These are phyloP conservation scores for Aphidius colemani DNA, from an alignment of 2,888 invertebrate species.

Conservation along the genomic window DNA sequence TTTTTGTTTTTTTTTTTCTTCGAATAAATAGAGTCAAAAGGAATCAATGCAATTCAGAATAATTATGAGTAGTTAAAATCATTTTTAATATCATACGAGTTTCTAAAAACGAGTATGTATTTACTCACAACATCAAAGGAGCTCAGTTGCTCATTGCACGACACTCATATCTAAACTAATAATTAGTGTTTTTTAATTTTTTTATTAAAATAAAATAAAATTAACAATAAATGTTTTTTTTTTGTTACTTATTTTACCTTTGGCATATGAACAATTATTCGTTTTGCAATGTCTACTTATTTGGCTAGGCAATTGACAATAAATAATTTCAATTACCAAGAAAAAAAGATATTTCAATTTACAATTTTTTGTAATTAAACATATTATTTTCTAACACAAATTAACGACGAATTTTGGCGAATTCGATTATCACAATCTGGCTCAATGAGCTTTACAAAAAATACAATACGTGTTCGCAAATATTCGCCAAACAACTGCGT, in stretches of 20 bases:
- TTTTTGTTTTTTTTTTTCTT: constrained; percentile 34
- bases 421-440: constrained; percentile 59
- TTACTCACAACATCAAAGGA: constrained; percentile 59
- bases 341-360: not conserved
- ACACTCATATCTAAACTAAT: constrained; percentile 58
- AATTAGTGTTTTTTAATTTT: constrained; percentile 32
- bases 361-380: not conserved
- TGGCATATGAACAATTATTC: not conserved
- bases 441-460: constrained; percentile 58
- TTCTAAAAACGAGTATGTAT: constrained; percentile 60
- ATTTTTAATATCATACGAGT: constrained; percentile 51
- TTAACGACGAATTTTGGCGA: constrained; percentile 50
- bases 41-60: constrained; percentile 59
- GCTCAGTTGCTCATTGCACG: constrained; percentile 56
- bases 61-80: constrained; percentile 56
- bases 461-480: constrained; percentile 54
- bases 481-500: constrained; percentile 39
- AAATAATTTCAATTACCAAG: too few species aligned
- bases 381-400: constrained; percentile 2
- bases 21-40: constrained; percentile 59
- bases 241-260: not conserved
- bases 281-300: not conserved
- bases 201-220: constrained; percentile 23
- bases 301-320: too few species aligned
- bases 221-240: constrained; percentile 22